phyloP scores from a whole-genome alignment of 2,113 vertebrate species.

The Triplophysa dalaica region DNA sequence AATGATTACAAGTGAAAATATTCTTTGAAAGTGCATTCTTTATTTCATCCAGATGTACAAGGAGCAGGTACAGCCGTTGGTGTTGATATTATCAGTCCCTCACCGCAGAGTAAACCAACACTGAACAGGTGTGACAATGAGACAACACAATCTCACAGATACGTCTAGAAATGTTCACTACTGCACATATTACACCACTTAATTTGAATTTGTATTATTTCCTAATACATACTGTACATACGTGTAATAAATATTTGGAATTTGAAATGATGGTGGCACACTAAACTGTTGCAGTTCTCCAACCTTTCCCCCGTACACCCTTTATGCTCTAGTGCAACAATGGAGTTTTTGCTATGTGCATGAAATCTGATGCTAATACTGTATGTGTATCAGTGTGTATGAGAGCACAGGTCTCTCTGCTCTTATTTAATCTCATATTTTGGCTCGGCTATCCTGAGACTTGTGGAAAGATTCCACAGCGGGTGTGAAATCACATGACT shows the following conservation, averaged over 20 bases:
- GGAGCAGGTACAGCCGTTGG: conserved; percentile 36
- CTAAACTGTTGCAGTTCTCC: no score
- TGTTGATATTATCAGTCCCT: conserved; percentile 63
- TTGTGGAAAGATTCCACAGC: conserved; percentile 52
- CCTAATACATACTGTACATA: neutral
- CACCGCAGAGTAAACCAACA: conserved; percentile 66
- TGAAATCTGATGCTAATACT: conserved; percentile 4
- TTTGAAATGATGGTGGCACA: neutral
- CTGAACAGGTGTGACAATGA: conserved; percentile 58
- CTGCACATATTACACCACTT: neutral
- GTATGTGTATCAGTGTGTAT: neutral
- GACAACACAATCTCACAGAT: conserved; percentile 7
- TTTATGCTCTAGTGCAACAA: neutral
- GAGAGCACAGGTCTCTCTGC: conserved; percentile 2
- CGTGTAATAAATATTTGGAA: neutral
- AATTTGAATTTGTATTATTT: neutral
- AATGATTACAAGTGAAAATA: neutral
- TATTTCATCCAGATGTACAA: conserved; percentile 46
- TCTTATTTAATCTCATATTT: conserved; percentile 11
- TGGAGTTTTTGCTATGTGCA: neutral
- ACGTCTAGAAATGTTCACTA: neutral
- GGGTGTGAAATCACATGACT: conserved; percentile 67
- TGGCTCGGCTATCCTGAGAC: conserved; percentile 17
- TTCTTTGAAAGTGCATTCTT: conserved; percentile 26
- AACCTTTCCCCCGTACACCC: neutral